Conservation (phyloP, 2,113 vertebrate genomes). For the Falcunculus frontatus region DNA sequence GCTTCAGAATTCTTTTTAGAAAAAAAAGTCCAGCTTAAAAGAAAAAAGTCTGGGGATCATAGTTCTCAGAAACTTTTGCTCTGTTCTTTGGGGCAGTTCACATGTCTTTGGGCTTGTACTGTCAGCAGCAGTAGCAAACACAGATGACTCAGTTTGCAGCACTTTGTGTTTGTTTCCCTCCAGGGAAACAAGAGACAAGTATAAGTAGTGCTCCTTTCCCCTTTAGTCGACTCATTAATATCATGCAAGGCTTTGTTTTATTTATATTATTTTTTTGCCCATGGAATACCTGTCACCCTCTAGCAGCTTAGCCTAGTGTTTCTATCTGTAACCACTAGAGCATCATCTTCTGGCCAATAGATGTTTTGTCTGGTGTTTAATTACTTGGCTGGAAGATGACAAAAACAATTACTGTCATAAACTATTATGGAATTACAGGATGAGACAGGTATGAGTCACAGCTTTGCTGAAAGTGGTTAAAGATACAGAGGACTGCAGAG, state of each 20-base stretch:
- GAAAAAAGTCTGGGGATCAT: not conserved
- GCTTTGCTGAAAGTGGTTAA: not conserved
- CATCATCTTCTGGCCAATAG: not conserved
- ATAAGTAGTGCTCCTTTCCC: not conserved
- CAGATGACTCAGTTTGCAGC: not conserved
- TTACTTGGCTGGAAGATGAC: not conserved
- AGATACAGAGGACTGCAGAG: not conserved
- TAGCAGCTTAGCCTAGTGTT: not conserved
- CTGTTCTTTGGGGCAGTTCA: not conserved
- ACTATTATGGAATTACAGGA: not conserved
- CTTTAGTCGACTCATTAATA: not conserved
- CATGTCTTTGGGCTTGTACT: not conserved
- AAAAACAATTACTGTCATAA: not conserved
- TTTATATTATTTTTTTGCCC: not conserved
- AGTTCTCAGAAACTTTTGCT: not conserved
- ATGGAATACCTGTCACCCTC: not conserved
- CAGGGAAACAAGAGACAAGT: not conserved
- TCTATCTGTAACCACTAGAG: not conserved
- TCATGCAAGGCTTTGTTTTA: not conserved
- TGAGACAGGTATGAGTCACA: not conserved
- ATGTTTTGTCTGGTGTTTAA: not conserved
- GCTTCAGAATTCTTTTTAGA: not conserved
- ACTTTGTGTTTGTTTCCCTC: not conserved
- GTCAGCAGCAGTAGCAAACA: not conserved
- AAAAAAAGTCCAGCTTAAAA: not conserved